Evolutionary conservation across 1,140 invertebrate species (phyloP).

Genomic region (Elymnias hypermnestra): DNA sequence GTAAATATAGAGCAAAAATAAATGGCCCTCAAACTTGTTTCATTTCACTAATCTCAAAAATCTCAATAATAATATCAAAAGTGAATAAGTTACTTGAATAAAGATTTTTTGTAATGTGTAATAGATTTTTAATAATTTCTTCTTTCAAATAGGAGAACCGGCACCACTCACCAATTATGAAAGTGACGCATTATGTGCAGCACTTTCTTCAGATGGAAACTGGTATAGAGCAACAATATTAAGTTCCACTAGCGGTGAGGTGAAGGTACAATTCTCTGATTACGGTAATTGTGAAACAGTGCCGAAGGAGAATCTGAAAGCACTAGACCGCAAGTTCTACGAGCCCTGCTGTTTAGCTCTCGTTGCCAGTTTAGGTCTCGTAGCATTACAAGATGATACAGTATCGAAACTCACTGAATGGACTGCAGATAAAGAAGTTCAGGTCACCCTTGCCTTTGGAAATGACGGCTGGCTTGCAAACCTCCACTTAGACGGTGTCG

Average conservation of each 20-base stretch:
- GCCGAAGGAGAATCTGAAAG: constrained; percentile 65
- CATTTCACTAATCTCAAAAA: no score
- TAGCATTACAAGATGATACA: constrained; percentile 44
- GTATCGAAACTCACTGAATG: constrained; percentile 50
- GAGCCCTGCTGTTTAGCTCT: constrained; percentile 74
- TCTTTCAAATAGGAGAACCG: constrained; percentile 35
- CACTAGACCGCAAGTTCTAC: constrained; percentile 77
- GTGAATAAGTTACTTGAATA: no score
- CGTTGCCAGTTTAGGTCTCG: constrained; percentile 62
- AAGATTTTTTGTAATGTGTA: no score
- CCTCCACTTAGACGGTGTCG: constrained; percentile 53
- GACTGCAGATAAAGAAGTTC: constrained; percentile 57
- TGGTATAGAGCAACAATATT: constrained; percentile 82
- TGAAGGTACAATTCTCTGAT: constrained; percentile 83
- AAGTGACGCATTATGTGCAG: constrained; percentile 77
- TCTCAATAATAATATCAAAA: no score
- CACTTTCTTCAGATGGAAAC: constrained; percentile 77
- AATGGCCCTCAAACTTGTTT: no score
- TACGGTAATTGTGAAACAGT: constrained; percentile 85
- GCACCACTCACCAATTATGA: constrained; percentile 48
- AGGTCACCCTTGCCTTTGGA: constrained; percentile 56
- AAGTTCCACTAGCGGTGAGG: constrained; percentile 56
- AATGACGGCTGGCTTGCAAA: constrained; percentile 59
- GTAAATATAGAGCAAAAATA: no score
- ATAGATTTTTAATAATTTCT: no score